Evolutionary conservation across 1,140 invertebrate species (phyloP), one percentile per base, ranked within the genome.

Genomic region (Cyrtorhinus lividipennis): DNA sequence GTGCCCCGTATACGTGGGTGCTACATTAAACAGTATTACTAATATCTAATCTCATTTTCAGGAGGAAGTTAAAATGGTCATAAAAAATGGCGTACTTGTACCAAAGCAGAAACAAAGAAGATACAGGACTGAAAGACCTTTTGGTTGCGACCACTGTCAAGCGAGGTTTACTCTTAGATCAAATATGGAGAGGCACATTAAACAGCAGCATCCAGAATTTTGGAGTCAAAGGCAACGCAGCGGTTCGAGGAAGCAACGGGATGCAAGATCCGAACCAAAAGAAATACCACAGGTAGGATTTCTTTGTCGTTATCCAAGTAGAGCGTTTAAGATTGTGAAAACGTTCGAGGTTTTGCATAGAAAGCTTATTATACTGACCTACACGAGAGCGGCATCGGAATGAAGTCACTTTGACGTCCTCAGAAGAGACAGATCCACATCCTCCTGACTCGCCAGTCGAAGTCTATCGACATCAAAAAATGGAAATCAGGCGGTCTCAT

Each of bases 181-280:
- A 5, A 94, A 94, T 69, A 94, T 94, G 90, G 91, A 95, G 72
- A 76, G 91, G 0, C 92, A 95, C 65, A 87, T 94, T 0, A 95
- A 95, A 71, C 90, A 93, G 68, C 91, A 94, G 68, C 92, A 95
- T 77, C 90, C 90, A 0, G 86, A 91, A 59, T 83, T 81, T 66
- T 93, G 90, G 87, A 87, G 83, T 56, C 85, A 88, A 62, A 75
- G 86, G 53, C 85, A 87, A 44, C 62, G 68, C 27, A 65, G 63
- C 23, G 58, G 1, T 24, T 24, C 10, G 66, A 66, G 0, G 24
- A 24, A 18, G 61, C 65, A 2, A 26, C 71, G 70, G 2, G 70
- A 72, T 24, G 66, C 67, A 8, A 70, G 67, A 45, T 12, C 26
- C 66, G 58, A 59, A 58, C 15, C 26, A 63, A 0, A 67, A 48